A percentile compares a stretch with the other conserved stretches of the same genome.
phyloP scores from a whole-genome alignment of 2,797 vertebrate species.

The Geotrypetes seraphini region DNA sequence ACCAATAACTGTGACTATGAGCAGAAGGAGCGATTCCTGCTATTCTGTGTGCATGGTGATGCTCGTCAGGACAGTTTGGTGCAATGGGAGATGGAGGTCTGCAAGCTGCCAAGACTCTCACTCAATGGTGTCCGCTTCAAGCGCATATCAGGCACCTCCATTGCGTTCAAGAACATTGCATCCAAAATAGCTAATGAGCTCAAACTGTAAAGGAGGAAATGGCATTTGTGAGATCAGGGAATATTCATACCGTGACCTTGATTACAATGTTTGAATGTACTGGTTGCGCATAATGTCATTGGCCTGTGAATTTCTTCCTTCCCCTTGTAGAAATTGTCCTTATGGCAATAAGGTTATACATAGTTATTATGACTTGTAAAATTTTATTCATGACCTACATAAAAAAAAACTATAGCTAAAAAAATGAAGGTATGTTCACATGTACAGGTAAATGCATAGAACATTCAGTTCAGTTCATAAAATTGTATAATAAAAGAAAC shows the following conservation, averaged over 20 bases:
- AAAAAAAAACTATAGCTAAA: constrained; percentile 63
- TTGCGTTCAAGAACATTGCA: constrained; percentile 97
- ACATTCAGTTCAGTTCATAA: constrained; percentile 80
- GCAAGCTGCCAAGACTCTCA: constrained; percentile 89
- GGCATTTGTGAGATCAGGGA: constrained; percentile 46
- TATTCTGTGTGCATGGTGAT: constrained; percentile 91
- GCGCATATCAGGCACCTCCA: constrained; percentile 94
- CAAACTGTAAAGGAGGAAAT: constrained; percentile 73
- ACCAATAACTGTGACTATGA: constrained; percentile 95
- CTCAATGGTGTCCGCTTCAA: constrained; percentile 96
- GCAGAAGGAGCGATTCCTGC: constrained; percentile 91
- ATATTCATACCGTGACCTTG: constrained; percentile 36
- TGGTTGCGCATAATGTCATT: constrained; percentile 52
- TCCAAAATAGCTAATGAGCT: constrained; percentile 97
- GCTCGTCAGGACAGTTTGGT: constrained; percentile 90
- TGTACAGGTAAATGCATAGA: constrained; percentile 86
- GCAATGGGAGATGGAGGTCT: constrained; percentile 98
- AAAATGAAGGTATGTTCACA: constrained; percentile 68
- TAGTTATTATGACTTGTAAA: constrained; percentile 74
- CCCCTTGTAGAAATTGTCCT: constrained; percentile 65
- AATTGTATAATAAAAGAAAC: constrained; percentile 87
- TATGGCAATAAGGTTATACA: constrained; percentile 87
- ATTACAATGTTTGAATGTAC: constrained; percentile 61
- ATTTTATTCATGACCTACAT: constrained; percentile 62
- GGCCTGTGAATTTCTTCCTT: constrained; percentile 50